Conservation (phyloP, 2,113 vertebrate species). For the Tinamus guttatus region DNA sequence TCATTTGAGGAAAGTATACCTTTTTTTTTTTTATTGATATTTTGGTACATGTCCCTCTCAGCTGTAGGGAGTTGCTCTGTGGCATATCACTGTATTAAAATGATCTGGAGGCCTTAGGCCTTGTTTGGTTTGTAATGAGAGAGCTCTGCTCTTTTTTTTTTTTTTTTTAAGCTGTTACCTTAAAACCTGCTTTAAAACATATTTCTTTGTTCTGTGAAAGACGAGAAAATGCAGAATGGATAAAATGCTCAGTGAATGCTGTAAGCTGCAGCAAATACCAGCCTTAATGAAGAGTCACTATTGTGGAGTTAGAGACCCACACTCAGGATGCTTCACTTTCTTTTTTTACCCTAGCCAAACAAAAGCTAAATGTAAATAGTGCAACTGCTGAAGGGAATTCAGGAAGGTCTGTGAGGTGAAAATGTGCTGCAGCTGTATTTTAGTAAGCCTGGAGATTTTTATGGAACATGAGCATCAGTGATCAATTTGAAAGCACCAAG, state of each 20-base stretch:
- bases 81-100: neutral
- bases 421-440: neutral
- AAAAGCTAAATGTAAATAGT: neutral
- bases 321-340: neutral
- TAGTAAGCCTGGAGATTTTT: neutral
- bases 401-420: neutral
- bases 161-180: neutral
- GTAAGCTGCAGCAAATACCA: neutral
- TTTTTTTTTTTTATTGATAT: fast-evolving
- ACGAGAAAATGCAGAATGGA: neutral
- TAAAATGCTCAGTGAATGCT: neutral
- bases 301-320: neutral
- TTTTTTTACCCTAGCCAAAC: neutral
- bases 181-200: neutral
- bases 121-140: neutral
- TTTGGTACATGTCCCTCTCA: neutral
- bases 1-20: neutral
- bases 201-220: neutral
- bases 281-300: neutral
- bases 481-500: too few relatives aligned
- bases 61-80: neutral
- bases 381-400: neutral
- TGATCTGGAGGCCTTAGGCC: neutral
- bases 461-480: too few relatives aligned
- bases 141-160: neutral